Percentiles rank a stretch among this genome's conserved stretches.
These are phyloP conservation scores for Oasisia sp. DNA, from an alignment of 2,888 invertebrate genomes.

Conservation along the genomic window DNA sequence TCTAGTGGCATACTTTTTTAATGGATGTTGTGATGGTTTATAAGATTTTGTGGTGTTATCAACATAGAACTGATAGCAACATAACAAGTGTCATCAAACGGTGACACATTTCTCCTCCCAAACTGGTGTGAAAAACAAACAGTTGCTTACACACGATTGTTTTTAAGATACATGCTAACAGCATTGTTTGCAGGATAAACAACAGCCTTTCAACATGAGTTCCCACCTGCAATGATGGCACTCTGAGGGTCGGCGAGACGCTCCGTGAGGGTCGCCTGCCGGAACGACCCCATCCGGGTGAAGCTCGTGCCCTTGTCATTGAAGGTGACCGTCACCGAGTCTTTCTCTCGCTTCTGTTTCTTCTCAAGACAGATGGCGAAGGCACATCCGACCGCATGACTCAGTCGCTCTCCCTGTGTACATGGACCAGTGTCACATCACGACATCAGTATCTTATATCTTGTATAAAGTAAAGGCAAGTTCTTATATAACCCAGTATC, in stretches of 20 bases:
- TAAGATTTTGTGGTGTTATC: too few species aligned
- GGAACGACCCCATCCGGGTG: conserved; percentile 91
- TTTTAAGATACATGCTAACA: background rate
- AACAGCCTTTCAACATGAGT: too few species aligned
- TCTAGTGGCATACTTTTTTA: too few species aligned
- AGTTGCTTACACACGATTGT: background rate
- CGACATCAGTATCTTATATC: background rate
- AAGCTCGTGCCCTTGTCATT: conserved; percentile 76
- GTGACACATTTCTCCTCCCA: too few species aligned
- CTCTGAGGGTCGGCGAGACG: conserved; percentile 76
- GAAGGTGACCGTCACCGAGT: conserved; percentile 70
- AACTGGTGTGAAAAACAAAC: background rate
- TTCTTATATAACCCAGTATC: too few species aligned
- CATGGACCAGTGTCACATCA: background rate
- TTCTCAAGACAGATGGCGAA: conserved; percentile 97
- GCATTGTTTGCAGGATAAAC: too few species aligned
- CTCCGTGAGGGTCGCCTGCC: conserved; percentile 82
- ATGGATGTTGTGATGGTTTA: too few species aligned
- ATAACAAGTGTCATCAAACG: too few species aligned
- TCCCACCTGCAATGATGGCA: conserved; percentile 67
- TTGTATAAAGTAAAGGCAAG: too few species aligned
- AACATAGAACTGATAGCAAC: too few species aligned
- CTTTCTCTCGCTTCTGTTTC: conserved; percentile 96
- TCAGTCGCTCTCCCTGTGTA: conserved; percentile 88
- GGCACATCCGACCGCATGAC: conserved; percentile 99